These are phyloP conservation scores for Melipona bicolor DNA, from an alignment of 2,888 invertebrate species.

Conservation along the genomic window DNA sequence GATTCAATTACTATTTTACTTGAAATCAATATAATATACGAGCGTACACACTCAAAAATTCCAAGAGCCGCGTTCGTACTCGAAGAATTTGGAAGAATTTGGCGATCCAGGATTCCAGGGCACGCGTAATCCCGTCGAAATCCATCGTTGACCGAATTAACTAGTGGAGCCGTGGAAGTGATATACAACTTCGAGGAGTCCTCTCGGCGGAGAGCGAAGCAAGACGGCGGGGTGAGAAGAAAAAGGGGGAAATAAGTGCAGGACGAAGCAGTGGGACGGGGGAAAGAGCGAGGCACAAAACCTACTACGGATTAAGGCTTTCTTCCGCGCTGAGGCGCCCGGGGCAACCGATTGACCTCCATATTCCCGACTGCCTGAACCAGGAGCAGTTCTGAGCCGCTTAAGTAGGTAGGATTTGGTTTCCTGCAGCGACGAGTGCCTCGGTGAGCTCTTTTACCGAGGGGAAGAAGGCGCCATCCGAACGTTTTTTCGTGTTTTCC, in stretches of 20 bases:
- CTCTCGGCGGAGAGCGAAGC: not conserved
- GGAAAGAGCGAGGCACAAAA: constrained; percentile 46
- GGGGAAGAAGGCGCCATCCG: constrained; percentile 62
- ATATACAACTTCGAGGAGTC: not conserved
- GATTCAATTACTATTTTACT: no score
- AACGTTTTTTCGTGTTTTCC: constrained; percentile 51
- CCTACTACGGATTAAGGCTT: constrained; percentile 73
- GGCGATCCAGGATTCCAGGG: not conserved
- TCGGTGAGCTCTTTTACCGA: constrained; percentile 42
- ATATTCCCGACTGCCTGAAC: constrained; percentile 68
- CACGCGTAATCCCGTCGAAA: constrained; percentile 20
- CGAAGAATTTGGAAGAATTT: not conserved
- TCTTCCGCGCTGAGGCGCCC: constrained; percentile 71
- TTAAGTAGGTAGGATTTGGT: constrained; percentile 74
- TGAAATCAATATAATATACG: no score
- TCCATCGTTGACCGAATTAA: constrained; percentile 23
- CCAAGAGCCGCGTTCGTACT: not conserved
- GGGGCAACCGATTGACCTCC: constrained; percentile 75
- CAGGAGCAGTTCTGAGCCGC: constrained; percentile 69
- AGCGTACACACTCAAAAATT: not conserved
- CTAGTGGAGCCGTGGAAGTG: constrained; percentile 14
- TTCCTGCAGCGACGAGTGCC: constrained; percentile 56
- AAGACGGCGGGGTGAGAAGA: constrained; percentile 12
- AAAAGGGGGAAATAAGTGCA: not conserved
- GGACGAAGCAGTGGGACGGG: not conserved